phyloP scores from a whole-genome alignment of 2,888 invertebrate species.

The Heterodera filipjevi region DNA sequence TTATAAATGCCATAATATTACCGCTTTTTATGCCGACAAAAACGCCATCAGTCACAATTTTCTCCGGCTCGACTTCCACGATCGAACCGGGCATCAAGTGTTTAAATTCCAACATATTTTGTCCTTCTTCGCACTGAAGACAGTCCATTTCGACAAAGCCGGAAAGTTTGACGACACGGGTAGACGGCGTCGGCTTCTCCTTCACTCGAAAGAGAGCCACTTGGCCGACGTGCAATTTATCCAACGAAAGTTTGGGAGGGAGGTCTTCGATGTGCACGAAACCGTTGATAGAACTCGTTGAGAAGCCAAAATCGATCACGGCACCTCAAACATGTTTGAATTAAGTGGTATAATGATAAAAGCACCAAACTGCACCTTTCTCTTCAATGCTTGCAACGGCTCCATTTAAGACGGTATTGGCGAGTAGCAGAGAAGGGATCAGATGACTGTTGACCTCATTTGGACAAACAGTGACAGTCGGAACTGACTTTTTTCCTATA shows the following conservation, averaged over 20 bases:
- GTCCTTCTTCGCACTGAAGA: conserved; percentile 15
- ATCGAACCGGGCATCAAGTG: conserved; percentile 62
- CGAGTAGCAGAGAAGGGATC: conserved; percentile 45
- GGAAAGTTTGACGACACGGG: conserved; percentile 51
- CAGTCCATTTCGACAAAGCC: conserved; percentile 48
- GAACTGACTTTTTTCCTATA: conserved; percentile 29
- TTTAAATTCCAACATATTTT: conserved; percentile 46
- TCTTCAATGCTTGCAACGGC: conserved; percentile 58
- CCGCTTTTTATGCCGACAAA: conserved; percentile 57
- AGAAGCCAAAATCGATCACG: conserved; percentile 57
- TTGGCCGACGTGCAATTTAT: conserved; percentile 47
- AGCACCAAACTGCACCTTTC: conserved; percentile 48
- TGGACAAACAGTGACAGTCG: conserved; percentile 43
- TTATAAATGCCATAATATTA: conserved; percentile 8
- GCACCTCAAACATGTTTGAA: conserved; percentile 48
- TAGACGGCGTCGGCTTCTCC: conserved; percentile 36
- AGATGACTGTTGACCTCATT: conserved; percentile 53
- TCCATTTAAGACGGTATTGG: conserved; percentile 53
- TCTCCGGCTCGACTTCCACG: conserved; percentile 53
- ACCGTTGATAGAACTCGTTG: conserved; percentile 43
- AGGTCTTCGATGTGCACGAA: conserved; percentile 51
- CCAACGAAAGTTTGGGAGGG: conserved; percentile 37
- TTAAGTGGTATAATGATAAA: too few species aligned
- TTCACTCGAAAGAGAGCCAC: conserved; percentile 52
- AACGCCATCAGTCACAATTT: conserved; percentile 47